Evolutionary conservation across 2,888 invertebrate species (phyloP).

Genomic region (Leucophora obtusa): DNA sequence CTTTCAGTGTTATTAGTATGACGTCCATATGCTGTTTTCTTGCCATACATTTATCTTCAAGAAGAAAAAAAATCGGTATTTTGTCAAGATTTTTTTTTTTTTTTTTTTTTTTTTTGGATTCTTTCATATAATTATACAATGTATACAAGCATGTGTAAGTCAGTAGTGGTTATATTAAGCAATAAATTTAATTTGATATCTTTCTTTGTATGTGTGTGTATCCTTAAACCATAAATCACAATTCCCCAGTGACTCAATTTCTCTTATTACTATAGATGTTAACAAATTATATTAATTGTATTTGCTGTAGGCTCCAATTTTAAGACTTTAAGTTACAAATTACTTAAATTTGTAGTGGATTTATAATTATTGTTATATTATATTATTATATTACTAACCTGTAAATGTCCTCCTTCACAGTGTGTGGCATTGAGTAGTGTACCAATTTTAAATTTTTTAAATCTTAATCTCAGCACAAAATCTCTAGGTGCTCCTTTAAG

Average conservation of each 20-base stretch:
- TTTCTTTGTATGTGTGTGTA: conserved; percentile 37
- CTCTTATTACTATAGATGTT: conserved; percentile 53
- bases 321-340: not conserved
- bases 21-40: conserved; percentile 56
- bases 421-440: conserved; percentile 91
- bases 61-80: conserved; percentile 28
- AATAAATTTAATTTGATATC: conserved; percentile 74
- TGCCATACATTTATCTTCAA: conserved; percentile 50
- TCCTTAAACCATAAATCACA: conserved; percentile 71
- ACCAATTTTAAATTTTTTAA: conserved; percentile 96
- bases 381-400: conserved; percentile 82
- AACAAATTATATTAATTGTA: conserved; percentile 52
- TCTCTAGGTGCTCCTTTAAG: conserved; percentile 92
- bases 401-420: conserved; percentile 92
- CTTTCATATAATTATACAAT: not conserved
- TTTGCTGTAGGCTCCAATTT: not conserved
- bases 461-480: conserved; percentile 92
- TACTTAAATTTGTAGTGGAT: not conserved
- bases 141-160: conserved; percentile 22
- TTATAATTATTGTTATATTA: not conserved
- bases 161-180: conserved; percentile 55
- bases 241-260: conserved; percentile 60
- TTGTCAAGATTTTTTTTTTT: conserved; percentile 26
- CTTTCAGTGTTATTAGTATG: conserved; percentile 48
- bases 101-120: not conserved